These are phyloP conservation scores for Leptodirus hochenwartii DNA, from an alignment of 2,888 invertebrate genomes.

Conservation along the genomic window DNA sequence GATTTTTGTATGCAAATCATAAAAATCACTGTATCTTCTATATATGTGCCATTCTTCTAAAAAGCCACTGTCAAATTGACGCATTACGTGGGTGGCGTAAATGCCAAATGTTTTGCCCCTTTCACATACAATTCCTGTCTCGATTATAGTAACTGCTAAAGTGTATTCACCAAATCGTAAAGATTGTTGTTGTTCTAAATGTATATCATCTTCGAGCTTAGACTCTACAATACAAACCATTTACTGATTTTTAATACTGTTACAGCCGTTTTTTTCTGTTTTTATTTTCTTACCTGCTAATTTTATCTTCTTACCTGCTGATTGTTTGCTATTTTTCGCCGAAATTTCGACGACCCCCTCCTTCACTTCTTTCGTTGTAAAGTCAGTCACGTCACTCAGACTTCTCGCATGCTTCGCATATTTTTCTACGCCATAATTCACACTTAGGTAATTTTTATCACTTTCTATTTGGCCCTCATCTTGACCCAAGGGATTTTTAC, in stretches of 20 bases:
- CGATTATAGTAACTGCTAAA: slow-evolving; percentile 41
- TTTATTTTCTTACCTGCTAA: too few relatives aligned
- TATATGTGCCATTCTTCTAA: slow-evolving; percentile 82
- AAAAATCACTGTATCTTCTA: slow-evolving; percentile 84
- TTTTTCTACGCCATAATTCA: slow-evolving; percentile 16
- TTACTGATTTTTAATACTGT: too few relatives aligned
- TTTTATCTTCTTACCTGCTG: slow-evolving; percentile 13
- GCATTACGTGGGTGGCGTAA: slow-evolving; percentile 67
- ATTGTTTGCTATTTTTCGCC: slow-evolving; percentile 5
- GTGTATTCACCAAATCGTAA: slow-evolving; percentile 22
- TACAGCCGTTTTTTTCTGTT: too few relatives aligned
- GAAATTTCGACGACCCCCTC: slow-evolving; percentile 7
- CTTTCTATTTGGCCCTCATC: slow-evolving; percentile 6
- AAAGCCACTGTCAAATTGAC: slow-evolving; percentile 43
- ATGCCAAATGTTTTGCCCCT: slow-evolving; percentile 75
- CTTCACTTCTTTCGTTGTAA: slow-evolving; percentile 13
- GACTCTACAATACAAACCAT: too few relatives aligned
- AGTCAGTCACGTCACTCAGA: slow-evolving; percentile 24
- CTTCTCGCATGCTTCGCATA: slow-evolving; percentile 24
- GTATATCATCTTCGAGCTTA: too few relatives aligned
- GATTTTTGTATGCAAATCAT: slow-evolving; percentile 68
- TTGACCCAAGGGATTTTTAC: slow-evolving; percentile 3
- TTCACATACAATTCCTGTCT: slow-evolving; percentile 60
- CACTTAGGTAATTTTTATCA: slow-evolving; percentile 13
- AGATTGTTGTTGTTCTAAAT: too few relatives aligned